These are phyloP conservation scores for Aplodontia rufa DNA, from an alignment of 2,113 vertebrate species.

Conservation along the genomic window DNA sequence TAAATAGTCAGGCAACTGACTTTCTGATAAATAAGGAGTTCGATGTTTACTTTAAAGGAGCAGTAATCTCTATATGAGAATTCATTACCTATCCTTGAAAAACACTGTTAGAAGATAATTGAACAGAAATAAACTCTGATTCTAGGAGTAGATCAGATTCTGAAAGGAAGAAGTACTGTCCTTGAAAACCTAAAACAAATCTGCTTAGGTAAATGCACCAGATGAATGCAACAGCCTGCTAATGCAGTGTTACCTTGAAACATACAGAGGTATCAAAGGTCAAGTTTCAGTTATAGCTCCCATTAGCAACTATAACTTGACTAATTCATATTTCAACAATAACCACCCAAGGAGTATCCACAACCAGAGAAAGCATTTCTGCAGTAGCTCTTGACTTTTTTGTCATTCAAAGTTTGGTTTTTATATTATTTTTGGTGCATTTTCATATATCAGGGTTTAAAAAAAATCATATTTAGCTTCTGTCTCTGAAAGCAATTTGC, in stretches of 20 bases:
- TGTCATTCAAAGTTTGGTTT: neutral
- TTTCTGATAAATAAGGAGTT: neutral
- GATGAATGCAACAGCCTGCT: neutral
- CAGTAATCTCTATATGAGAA: neutral
- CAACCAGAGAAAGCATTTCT: neutral
- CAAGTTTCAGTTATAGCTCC: constrained; percentile 26
- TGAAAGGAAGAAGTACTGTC: neutral
- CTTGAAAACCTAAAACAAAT: neutral
- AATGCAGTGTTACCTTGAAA: neutral
- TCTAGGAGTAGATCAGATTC: neutral
- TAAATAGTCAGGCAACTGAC: neutral
- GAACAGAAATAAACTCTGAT: neutral
- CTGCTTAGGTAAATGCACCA: neutral
- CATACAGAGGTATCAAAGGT: constrained; percentile 28
- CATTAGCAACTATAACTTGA: neutral
- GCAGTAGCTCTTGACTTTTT: neutral
- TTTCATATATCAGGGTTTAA: neutral
- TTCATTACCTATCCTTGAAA: neutral
- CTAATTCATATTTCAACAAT: neutral
- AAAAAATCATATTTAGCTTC: neutral
- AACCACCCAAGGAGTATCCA: neutral
- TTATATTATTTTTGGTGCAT: neutral
- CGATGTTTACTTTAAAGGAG: neutral
- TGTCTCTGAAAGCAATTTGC: neutral
- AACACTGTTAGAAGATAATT: neutral